Evolutionary conservation across 2,797 vertebrate species (phyloP), one percentile per base, ranked within the genome.

Genomic region (Enteromius mattozi): DNA sequence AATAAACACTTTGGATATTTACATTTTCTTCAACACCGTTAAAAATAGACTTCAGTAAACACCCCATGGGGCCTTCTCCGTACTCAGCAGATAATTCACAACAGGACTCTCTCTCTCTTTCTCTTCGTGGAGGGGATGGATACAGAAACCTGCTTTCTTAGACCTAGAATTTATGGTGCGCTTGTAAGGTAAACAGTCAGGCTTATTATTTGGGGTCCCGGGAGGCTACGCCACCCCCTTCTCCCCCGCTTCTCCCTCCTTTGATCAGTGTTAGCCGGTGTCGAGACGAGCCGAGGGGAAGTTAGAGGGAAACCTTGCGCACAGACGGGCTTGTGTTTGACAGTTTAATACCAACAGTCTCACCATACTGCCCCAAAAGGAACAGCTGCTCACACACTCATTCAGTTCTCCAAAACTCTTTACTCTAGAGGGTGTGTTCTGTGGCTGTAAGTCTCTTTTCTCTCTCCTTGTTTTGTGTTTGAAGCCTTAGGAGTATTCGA

Each of bases 251-350:
- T 24, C 68, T 16, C 79, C 82, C 35, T 86, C 79, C 85, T 90
- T 89, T 90, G 88, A 90, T 91, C 89, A 89, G 68, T 35, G 74
- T 77, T 78, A 74, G 86, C 77, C 66, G 79, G 78, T 72, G 66
- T 86, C 56, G 49, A 86, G 82, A 56, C 42, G 72, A 88, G 66
- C 78, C 78, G 40, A 75, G 66, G 80, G 84, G 78, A 87, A 77
- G 81, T 85, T 80, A 13, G 69, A 74, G 83, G 79, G 71, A 82
- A 85, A 80, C 76, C 78, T 87, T 84, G 86, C 42, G 78, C 84
- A 85, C 85, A 84, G 90, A 90, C 82, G n/a, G 80, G 78, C 86
- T 82, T 85, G 88, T 90, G 90, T 91, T 91, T 91, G 91, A 90
- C 90, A 88, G 86, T 89, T 90, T 90, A 91, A 90, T 89, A 86